These are phyloP conservation scores for Saturnia japonica DNA, from an alignment of 2,888 invertebrate genomes.

Conservation along the genomic window DNA sequence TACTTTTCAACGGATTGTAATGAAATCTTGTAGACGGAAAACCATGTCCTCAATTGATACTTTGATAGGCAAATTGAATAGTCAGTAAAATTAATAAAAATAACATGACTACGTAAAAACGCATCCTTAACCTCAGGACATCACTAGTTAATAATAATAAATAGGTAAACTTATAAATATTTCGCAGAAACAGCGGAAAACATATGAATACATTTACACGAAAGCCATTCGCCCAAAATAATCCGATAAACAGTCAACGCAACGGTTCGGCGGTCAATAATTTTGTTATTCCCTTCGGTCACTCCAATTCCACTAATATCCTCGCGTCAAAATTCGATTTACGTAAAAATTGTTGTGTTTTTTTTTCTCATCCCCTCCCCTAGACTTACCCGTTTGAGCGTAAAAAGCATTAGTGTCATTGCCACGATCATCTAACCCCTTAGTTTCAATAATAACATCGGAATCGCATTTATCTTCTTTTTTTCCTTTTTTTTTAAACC, in stretches of 20 bases:
- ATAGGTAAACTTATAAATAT: background rate
- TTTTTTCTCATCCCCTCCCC: slow-evolving; percentile 41
- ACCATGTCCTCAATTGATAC: too few species aligned
- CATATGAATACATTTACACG: slow-evolving; percentile 37
- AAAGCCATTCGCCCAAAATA: slow-evolving; percentile 54
- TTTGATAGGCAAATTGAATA: too few species aligned
- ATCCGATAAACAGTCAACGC: slow-evolving; percentile 66
- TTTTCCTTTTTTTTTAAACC: slow-evolving; percentile 43
- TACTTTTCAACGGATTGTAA: too few species aligned
- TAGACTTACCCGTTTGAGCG: slow-evolving; percentile 55
- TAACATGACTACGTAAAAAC: too few species aligned
- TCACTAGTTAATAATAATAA: too few species aligned
- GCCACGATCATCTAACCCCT: slow-evolving; percentile 45
- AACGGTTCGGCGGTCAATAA: slow-evolving; percentile 66
- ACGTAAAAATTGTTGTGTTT: slow-evolving; percentile 63
- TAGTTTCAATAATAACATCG: slow-evolving; percentile 52
- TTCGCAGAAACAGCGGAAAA: background rate
- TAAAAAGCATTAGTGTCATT: slow-evolving; percentile 64
- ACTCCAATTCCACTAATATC: slow-evolving; percentile 71
- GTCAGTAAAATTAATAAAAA: too few species aligned
- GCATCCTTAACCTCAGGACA: too few species aligned
- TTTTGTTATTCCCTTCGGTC: slow-evolving; percentile 69
- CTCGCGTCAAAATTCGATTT: slow-evolving; percentile 71
- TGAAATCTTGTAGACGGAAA: too few species aligned
- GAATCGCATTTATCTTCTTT: slow-evolving; percentile 53